phyloP scores from a whole-genome alignment of 35 echinoderm and acorn worm genomes.

The Lytechinus pictus region DNA sequence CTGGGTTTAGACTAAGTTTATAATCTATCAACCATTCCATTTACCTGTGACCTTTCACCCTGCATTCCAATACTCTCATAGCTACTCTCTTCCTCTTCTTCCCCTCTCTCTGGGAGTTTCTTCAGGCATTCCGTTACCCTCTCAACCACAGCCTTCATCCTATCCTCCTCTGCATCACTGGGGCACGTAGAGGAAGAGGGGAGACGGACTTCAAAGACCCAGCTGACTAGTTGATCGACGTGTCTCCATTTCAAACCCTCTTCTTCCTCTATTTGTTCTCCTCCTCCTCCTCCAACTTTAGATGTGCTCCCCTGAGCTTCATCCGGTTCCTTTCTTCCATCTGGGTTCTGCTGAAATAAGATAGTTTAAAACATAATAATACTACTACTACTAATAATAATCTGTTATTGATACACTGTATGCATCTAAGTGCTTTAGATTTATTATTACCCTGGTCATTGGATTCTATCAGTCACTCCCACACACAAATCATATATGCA shows the following conservation, averaged over 20 bases:
- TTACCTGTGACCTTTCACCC: not conserved
- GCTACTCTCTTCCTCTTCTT: not conserved
- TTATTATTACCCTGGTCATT: too few relatives aligned
- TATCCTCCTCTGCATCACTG: not conserved
- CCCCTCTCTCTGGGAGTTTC: not conserved
- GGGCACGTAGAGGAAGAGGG: not conserved
- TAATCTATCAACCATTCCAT: not conserved
- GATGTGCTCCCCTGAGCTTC: not conserved
- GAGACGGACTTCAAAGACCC: not conserved
- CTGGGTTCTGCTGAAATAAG: not conserved
- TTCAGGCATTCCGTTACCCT: not conserved
- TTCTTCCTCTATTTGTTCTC: not conserved
- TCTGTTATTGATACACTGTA: too few relatives aligned
- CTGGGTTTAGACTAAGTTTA: too few relatives aligned
- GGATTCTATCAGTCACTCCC: too few relatives aligned
- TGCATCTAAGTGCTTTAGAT: too few relatives aligned
- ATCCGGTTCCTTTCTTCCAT: not conserved
- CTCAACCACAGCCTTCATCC: not conserved
- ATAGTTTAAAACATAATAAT: too few relatives aligned
- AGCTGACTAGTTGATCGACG: slow-evolving; percentile 3
- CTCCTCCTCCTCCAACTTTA: not conserved
- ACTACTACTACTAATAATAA: too few relatives aligned
- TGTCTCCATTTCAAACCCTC: not conserved
- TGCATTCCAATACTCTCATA: not conserved
- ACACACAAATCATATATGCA: too few relatives aligned